Evolutionary conservation across 2,797 vertebrate genomes (phyloP), one percentile per base, ranked within the genome.

Genomic region (Hoplostethus atlanticus): DNA sequence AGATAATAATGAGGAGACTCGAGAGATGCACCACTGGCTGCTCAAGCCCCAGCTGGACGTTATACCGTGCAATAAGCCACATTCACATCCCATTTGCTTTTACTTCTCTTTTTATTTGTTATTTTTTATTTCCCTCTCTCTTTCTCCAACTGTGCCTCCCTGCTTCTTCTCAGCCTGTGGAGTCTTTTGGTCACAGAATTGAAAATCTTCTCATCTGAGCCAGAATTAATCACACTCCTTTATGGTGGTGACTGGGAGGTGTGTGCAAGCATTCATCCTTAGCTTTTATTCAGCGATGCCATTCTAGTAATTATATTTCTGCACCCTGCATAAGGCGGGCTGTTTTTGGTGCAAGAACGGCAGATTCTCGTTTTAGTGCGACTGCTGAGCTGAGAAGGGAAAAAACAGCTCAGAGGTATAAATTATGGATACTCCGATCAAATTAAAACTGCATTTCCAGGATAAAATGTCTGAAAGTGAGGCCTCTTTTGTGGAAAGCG

Each of bases 241-340:
- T 84, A 74, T 56, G 46, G 21, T 21, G 21, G 21, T 21, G 21
- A 73, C 80, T 81, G 7, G 54, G 58, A 84, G 82, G 86, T 59
- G 71, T 68, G 73, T 53, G 64, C 48, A 57, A 67, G 76, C 79
- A 62, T 73, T 68, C 77, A 69, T 50, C 73, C 68, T 28, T 76
- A 58, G 54, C 73, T 82, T 85, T 86, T 86, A 79, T 83, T 89
- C 83, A 83, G 74, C 10, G 54, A 68, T 75, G 84, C 71, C 44
- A 40, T 85, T 78, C 74, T 63, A 66, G 68, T 86, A 74, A 83
- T 87, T 88, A 84, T 75, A 77, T 54, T 73, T 71, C 25, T 75
- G 71, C 69, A 63, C 17, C 47, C 5, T 3, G 25, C 65, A 51
- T 31, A 28, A 73, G 61, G 48, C 64, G 21, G 21, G 21, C 21